Percentiles rank a stretch among this genome's conserved stretches.
Evolutionary conservation across 2,797 vertebrate species (phyloP).

Genomic region (Eupleurogrammus muticus): DNA sequence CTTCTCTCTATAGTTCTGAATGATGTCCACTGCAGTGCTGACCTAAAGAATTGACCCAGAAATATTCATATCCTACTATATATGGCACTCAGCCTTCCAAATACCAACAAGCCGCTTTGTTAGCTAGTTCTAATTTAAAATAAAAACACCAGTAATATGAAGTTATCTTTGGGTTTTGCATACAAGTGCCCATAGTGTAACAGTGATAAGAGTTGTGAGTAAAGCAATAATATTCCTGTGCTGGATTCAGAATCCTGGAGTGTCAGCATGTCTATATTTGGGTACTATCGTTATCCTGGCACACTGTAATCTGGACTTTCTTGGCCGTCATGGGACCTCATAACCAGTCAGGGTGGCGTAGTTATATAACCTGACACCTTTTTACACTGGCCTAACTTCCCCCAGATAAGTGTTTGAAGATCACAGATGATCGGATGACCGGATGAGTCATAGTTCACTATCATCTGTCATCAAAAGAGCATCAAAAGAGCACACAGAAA

Average conservation of each 20-base stretch:
- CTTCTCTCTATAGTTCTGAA: neutral
- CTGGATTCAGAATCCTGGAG: slow-evolving; percentile 35
- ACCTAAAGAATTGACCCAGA: neutral
- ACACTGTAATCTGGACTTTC: slow-evolving; percentile 7
- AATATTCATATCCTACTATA: slow-evolving; percentile 14
- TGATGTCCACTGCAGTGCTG: neutral
- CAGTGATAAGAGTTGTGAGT: slow-evolving; percentile 36
- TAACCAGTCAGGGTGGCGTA: slow-evolving; percentile 30
- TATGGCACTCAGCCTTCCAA: slow-evolving; percentile 25
- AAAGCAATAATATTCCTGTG: slow-evolving; percentile 34
- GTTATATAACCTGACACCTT: slow-evolving; percentile 43
- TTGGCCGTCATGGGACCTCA: slow-evolving; percentile 26
- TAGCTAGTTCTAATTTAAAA: slow-evolving; percentile 51
- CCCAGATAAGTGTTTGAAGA: slow-evolving; percentile 19
- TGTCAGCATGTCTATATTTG: slow-evolving; percentile 57
- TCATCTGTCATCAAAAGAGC: slow-evolving; percentile 1
- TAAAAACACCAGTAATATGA: slow-evolving; percentile 46
- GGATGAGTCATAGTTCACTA: slow-evolving; percentile 29
- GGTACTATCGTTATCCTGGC: slow-evolving; percentile 38
- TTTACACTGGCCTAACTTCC: slow-evolving; percentile 16
- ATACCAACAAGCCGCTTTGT: slow-evolving; percentile 14
- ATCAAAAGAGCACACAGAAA: neutral
- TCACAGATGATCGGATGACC: slow-evolving; percentile 26
- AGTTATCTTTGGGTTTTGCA: slow-evolving; percentile 22
- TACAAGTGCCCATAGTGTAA: slow-evolving; percentile 42